phyloP scores from a whole-genome alignment of 2,888 invertebrate genomes.

The Drosophila anomalata region DNA sequence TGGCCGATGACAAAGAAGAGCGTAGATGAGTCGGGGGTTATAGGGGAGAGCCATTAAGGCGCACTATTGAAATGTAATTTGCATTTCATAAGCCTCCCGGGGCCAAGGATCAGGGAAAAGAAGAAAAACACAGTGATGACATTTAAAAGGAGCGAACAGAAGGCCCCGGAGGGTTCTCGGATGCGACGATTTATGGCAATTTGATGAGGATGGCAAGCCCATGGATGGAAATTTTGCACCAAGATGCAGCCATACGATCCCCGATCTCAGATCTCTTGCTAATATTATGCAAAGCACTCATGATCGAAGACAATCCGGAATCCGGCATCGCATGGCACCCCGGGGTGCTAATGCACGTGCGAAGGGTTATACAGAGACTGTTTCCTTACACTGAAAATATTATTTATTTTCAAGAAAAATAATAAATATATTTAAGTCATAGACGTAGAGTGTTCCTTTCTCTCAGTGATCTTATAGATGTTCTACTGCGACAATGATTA shows the following conservation, averaged over 20 bases:
- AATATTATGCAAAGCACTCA: conserved; percentile 68
- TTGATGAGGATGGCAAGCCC: conserved; percentile 69
- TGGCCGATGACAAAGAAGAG: conserved; percentile 50
- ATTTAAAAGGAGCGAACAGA: conserved; percentile 48
- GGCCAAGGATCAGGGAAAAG: conserved; percentile 35
- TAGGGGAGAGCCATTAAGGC: conserved; percentile 28
- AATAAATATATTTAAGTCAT: no score
- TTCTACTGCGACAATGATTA: conserved; percentile 59
- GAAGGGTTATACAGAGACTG: conserved; percentile 56
- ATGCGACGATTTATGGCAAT: conserved; percentile 75
- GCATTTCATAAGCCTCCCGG: conserved; percentile 67
- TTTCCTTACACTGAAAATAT: neutral
- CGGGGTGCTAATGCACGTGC: conserved; percentile 65
- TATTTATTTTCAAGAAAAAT: conserved; percentile 4
- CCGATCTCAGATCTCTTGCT: conserved; percentile 52
- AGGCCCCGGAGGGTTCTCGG: conserved; percentile 43
- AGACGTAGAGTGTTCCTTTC: conserved; percentile 7
- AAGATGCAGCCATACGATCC: conserved; percentile 58
- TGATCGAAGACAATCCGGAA: conserved; percentile 58
- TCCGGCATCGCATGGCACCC: conserved; percentile 55
- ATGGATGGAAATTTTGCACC: conserved; percentile 18
- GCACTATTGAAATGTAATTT: conserved; percentile 75
- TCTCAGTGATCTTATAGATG: conserved; percentile 53
- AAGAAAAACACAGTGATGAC: conserved; percentile 48
- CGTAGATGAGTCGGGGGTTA: conserved; percentile 16